These are phyloP conservation scores for Bos javanicus DNA, from an alignment of 2,113 vertebrate genomes.

Conservation along the genomic window DNA sequence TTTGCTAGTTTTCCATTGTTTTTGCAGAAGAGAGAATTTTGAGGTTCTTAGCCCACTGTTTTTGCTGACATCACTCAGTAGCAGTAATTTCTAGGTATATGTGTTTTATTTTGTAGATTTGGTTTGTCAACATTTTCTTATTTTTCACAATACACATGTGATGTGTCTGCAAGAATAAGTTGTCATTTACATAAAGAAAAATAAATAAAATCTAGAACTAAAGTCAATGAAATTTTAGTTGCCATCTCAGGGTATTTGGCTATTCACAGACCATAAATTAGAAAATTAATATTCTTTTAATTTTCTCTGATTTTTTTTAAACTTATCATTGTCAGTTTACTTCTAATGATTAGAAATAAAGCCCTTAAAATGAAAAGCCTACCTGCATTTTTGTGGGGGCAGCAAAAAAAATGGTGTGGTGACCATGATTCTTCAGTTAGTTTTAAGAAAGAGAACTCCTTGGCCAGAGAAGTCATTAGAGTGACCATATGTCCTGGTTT, in stretches of 20 bases:
- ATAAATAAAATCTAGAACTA: not conserved
- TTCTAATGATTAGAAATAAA: not conserved
- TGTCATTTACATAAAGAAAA: not conserved
- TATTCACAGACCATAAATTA: not conserved
- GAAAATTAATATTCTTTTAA: not conserved
- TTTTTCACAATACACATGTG: not conserved
- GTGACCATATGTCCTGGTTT: not conserved
- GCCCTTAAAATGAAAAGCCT: not conserved
- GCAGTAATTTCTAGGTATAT: not conserved
- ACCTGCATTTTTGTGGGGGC: not conserved
- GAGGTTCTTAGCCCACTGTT: not conserved
- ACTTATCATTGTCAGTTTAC: not conserved
- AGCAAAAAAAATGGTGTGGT: not conserved
- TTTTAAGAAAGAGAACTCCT: not conserved
- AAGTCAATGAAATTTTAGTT: not conserved
- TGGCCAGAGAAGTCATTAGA: not conserved
- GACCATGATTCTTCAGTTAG: not conserved
- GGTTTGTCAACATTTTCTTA: not conserved
- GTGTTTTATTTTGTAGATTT: not conserved
- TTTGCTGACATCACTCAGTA: not conserved
- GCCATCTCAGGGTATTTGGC: not conserved
- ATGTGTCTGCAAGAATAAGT: not conserved
- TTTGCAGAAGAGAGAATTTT: not conserved
- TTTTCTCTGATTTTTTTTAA: not conserved
- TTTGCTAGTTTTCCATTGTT: not conserved